Evolutionary conservation across 1,140 invertebrate genomes (phyloP).

Genomic region (Centruroides vittatus): DNA sequence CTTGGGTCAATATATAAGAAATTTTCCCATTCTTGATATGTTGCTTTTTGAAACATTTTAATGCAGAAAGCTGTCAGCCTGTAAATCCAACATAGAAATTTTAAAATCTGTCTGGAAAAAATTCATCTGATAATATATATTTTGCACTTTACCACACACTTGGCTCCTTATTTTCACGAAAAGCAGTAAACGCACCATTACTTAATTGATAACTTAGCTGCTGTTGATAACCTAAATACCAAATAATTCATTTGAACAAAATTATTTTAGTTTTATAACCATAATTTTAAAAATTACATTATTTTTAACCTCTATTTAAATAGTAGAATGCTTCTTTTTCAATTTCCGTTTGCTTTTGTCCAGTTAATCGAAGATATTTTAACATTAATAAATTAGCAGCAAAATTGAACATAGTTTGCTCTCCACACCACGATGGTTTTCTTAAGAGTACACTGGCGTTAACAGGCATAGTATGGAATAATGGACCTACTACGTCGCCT

Average conservation of each 20-base stretch:
- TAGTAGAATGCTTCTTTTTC: constrained; percentile 66
- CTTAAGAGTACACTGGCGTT: constrained; percentile 65
- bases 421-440: constrained; percentile 60
- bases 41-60: constrained; percentile 70
- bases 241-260: not conserved
- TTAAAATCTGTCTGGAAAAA: not conserved
- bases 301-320: constrained; percentile 49
- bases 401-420: constrained; percentile 92
- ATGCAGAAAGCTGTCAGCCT: constrained; percentile 72
- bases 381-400: constrained; percentile 83
- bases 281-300: not conserved
- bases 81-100: not conserved
- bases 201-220: constrained; percentile 78
- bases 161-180: constrained; percentile 42
- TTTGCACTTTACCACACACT: constrained; percentile 11
- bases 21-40: constrained; percentile 79
- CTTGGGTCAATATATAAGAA: constrained; percentile 73
- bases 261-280: not conserved
- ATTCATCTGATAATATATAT: not conserved
- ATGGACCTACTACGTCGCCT: constrained; percentile 83
- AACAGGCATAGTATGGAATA: constrained; percentile 82
- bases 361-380: constrained; percentile 75
- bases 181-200: constrained; percentile 81
- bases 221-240: constrained; percentile 48
- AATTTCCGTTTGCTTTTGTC: constrained; percentile 48